Evolutionary conservation across 2,888 invertebrate species (phyloP), one percentile per base, ranked within the genome.

Genomic region (Lochmaea crataegi): DNA sequence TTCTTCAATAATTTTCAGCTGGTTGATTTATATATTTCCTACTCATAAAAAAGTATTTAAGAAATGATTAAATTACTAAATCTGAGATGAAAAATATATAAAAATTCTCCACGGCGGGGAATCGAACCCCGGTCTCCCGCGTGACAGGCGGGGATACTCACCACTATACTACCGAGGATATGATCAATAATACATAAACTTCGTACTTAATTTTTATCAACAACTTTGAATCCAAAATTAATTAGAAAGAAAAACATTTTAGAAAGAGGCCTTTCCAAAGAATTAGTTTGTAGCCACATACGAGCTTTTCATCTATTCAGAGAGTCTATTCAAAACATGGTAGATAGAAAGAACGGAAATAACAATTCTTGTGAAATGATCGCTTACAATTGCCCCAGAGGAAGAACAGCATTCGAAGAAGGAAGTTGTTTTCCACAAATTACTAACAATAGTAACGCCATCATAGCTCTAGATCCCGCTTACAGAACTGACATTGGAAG

Each of bases 271-370:
- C 71, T 84, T 7, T 80, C 81, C 1, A 85, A 86, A 61, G 87
- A 88, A 53, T 86, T 89, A 51, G 90, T 90, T 4, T 91, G 91
- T 80, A 91, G 90, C 77, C 91, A 91, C 81, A 81, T 89, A 12
- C 84, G 90, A 78, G 89, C 90, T 1, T 89, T 89, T 86, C 84
- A 87, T 63, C 82, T 90, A 1, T 91, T 89, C 81, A 80, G 88
- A 51, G 90, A 90, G 79, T 89, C 88, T 68, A 75, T 91, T 32
- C 78, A 83, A 41, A 85, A 84, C 74, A 18, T 73, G 42, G 16
- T 77, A 12, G 71, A 86, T 86, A 83, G 77, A 79, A 74, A 75
- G 71, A 53, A 80, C 75, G 60, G 76, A 68, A 67, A 72, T 38
- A 73, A 67, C 11, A 64, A 75, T 11, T 48, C 75, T 78, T 74